phyloP scores from a whole-genome alignment of 2,113 vertebrate genomes.

The Trematomus loennbergii region DNA sequence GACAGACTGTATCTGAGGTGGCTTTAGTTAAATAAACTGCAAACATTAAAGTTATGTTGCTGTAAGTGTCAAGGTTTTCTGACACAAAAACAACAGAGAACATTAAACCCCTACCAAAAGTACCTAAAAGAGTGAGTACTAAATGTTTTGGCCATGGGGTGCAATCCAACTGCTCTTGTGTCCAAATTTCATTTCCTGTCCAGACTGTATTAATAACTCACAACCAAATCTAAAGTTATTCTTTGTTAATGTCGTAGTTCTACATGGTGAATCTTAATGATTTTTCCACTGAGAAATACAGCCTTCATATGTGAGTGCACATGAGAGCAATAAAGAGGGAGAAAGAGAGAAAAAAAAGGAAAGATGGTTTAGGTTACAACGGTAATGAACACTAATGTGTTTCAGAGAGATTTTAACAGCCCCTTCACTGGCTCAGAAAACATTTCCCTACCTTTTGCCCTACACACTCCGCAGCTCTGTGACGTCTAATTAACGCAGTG shows the following conservation, averaged over 20 bases:
- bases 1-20: neutral
- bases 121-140: neutral
- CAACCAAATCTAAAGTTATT: constrained; percentile 20
- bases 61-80: neutral
- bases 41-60: too few relatives aligned
- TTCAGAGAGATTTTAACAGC: constrained; percentile 73
- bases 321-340: constrained; percentile 54
- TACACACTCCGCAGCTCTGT: constrained; percentile 60
- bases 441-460: constrained; percentile 58
- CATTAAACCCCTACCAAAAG: neutral
- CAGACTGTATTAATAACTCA: constrained; percentile 27
- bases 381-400: constrained; percentile 74
- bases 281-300: constrained; percentile 52
- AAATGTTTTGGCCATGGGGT: neutral
- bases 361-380: constrained; percentile 62
- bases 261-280: constrained; percentile 39
- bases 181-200: constrained; percentile 12
- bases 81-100: neutral
- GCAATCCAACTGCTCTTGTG: neutral
- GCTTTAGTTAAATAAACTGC: neutral
- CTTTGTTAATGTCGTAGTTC: constrained; percentile 31
- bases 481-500: constrained; percentile 73
- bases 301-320: constrained; percentile 52
- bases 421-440: constrained; percentile 68
- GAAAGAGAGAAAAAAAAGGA: constrained; percentile 21